A percentile compares a stretch with the other conserved stretches of the same genome.
These are phyloP conservation scores for Chamaetylas fuelleborni DNA, from an alignment of 2,113 vertebrate species.

Conservation along the genomic window DNA sequence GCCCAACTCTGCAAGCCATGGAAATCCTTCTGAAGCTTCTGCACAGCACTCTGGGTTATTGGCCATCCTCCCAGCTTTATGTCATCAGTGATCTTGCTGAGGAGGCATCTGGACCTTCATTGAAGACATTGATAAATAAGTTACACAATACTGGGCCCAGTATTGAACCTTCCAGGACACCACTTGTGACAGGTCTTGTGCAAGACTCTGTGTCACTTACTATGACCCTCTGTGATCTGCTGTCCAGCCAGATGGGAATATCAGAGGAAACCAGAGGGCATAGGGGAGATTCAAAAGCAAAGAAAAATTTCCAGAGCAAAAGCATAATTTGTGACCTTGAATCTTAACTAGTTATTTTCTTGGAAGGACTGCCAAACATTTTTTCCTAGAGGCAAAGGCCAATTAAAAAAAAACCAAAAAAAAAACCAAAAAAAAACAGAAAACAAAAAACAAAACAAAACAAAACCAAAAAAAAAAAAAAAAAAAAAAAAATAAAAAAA, in stretches of 20 bases:
- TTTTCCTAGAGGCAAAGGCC: neutral
- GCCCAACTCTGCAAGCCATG: fast-evolving
- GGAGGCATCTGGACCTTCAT: neutral
- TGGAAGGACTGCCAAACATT: neutral
- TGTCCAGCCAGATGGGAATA: neutral
- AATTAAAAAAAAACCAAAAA: too few relatives aligned
- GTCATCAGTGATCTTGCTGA: neutral
- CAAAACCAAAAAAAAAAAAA: too few relatives aligned
- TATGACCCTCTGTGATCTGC: neutral
- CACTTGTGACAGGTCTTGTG: too few relatives aligned
- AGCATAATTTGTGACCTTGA: neutral
- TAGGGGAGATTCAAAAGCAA: neutral
- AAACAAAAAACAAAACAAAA: too few relatives aligned
- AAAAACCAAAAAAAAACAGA: too few relatives aligned
- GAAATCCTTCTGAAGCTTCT: neutral
- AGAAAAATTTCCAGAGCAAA: neutral
- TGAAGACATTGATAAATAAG: neutral
- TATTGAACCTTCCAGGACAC: neutral
- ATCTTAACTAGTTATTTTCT: neutral
- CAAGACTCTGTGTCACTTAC: neutral
- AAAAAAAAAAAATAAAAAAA: too few relatives aligned
- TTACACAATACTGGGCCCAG: neutral
- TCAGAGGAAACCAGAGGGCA: neutral
- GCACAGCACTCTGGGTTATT: neutral
- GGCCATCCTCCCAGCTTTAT: neutral